phyloP scores from a whole-genome alignment of 92 coral and sea anemone species.

The Zoanthus sansibaricus region DNA sequence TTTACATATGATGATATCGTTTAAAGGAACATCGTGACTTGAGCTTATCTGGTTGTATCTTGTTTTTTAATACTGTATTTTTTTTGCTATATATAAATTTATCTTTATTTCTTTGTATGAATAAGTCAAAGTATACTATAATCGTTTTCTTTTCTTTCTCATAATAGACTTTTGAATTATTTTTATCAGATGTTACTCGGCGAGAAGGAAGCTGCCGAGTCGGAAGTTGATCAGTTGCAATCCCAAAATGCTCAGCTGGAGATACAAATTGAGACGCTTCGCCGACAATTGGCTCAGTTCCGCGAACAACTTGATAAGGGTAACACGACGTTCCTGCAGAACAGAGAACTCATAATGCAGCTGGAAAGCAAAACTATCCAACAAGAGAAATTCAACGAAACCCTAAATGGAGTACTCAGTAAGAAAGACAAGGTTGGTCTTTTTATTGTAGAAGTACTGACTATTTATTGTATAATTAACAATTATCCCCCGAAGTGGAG shows the following conservation, averaged over 20 bases:
- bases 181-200: slow-evolving; percentile 59
- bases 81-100: too few species aligned
- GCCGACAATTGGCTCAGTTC: slow-evolving; percentile 79
- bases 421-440: slow-evolving; percentile 75
- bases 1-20: too few species aligned
- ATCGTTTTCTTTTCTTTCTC: too few species aligned
- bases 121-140: too few species aligned
- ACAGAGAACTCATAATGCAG: slow-evolving; percentile 87
- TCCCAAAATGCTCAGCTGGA: slow-evolving; percentile 87
- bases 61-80: too few species aligned
- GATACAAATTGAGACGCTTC: slow-evolving; percentile 90
- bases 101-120: too few species aligned
- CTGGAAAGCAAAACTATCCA: slow-evolving; percentile 89
- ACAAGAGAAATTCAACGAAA: slow-evolving; percentile 90
- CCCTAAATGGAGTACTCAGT: slow-evolving; percentile 76
- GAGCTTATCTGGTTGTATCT: too few species aligned
- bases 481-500: too few species aligned
- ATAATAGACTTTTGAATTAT: neutral
- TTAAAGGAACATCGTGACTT: too few species aligned
- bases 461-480: neutral
- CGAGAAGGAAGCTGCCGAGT: slow-evolving; percentile 92
- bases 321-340: slow-evolving; percentile 80
- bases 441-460: neutral
- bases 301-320: slow-evolving; percentile 87
- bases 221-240: slow-evolving; percentile 80